phyloP scores from a whole-genome alignment of 2,797 vertebrate species.

The Falco biarmicus region DNA sequence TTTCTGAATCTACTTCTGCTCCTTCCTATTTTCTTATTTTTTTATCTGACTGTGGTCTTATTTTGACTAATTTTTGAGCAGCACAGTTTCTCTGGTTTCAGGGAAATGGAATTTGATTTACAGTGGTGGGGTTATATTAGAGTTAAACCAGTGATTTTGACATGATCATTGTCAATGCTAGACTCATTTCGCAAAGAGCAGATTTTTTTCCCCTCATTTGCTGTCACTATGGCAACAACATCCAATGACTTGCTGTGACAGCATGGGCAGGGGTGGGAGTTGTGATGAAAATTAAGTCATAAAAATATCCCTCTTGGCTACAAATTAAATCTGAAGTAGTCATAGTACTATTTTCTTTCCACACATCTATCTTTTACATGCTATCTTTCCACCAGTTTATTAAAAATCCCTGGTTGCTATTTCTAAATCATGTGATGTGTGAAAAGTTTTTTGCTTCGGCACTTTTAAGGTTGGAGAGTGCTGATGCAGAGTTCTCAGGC shows the following conservation, averaged over 20 bases:
- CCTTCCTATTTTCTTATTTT: background rate
- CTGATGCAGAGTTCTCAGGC: background rate
- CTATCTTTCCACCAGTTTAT: background rate
- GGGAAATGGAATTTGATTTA: background rate
- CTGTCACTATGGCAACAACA: background rate
- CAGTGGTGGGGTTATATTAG: background rate
- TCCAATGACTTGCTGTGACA: background rate
- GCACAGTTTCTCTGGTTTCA: background rate
- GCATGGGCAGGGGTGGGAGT: background rate
- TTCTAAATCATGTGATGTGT: background rate
- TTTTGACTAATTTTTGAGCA: background rate
- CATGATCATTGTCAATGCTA: background rate
- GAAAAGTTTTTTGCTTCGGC: background rate
- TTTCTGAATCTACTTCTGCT: background rate
- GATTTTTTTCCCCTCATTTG: background rate
- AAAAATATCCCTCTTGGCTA: background rate
- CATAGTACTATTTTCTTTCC: background rate
- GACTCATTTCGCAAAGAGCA: background rate
- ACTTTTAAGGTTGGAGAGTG: background rate
- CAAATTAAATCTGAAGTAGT: background rate
- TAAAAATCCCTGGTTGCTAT: background rate
- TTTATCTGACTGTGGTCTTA: background rate
- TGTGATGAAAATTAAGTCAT: background rate
- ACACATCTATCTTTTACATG: background rate
- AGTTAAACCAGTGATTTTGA: background rate